A percentile compares a stretch with the other conserved stretches of the same genome.
These are phyloP conservation scores for Heterodera carotae DNA, from an alignment of 1,140 invertebrate species.

Conservation along the genomic window DNA sequence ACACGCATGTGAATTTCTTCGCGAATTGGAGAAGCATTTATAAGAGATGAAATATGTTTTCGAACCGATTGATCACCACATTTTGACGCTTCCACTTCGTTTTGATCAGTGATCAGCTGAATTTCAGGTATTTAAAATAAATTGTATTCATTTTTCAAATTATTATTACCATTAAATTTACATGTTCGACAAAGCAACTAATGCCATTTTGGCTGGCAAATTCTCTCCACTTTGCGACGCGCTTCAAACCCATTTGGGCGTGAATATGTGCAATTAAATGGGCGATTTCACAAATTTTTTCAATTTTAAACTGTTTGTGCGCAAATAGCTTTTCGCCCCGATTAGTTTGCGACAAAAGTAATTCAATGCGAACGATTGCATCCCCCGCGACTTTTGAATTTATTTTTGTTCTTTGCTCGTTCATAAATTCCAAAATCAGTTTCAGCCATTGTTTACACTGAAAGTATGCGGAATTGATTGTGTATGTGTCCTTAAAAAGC, in stretches of 20 bases:
- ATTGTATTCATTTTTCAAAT: neutral
- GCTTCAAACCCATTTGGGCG: neutral
- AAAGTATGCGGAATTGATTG: neutral
- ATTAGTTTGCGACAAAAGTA: neutral
- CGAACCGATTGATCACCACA: neutral
- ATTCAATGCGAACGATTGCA: neutral
- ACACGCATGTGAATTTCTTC: neutral
- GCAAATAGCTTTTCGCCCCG: neutral
- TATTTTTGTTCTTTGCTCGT: neutral
- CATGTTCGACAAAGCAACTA: neutral
- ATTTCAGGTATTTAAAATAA: neutral
- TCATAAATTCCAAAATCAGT: neutral
- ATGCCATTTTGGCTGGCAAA: neutral
- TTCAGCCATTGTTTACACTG: neutral
- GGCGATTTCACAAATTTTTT: neutral
- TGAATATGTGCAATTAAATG: neutral
- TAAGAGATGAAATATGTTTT: neutral
- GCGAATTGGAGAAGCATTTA: neutral
- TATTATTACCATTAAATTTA: neutral
- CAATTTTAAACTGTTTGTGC: neutral
- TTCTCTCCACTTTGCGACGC: neutral
- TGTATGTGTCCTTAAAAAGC: neutral
- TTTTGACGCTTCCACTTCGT: neutral
- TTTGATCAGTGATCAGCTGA: neutral
- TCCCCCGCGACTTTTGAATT: neutral